Percentiles rank a stretch among this genome's conserved stretches.
phyloP scores from a whole-genome alignment of 1,140 invertebrate genomes.

The Acromyrmex charruanus region DNA sequence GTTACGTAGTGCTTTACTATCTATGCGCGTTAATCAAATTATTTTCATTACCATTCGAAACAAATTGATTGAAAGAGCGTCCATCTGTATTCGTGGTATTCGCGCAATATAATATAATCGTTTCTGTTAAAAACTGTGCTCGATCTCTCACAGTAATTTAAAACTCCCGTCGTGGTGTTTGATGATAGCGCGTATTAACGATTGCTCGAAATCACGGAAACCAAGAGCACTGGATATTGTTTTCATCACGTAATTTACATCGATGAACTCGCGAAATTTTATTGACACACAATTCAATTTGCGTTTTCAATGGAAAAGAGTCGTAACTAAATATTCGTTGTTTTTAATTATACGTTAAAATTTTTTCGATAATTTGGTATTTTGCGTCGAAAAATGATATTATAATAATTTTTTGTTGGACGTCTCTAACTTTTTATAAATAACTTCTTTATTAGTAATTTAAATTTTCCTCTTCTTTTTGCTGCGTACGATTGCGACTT shows the following conservation, averaged over 20 bases:
- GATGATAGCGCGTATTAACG: conserved; percentile 21
- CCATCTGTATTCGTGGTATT: neutral
- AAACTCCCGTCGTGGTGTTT: neutral
- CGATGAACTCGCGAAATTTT: neutral
- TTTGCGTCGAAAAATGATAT: neutral
- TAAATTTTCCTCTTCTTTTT: neutral
- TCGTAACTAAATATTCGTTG: neutral
- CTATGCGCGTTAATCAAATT: conserved; percentile 49
- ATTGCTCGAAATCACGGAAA: conserved; percentile 10
- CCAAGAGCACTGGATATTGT: neutral
- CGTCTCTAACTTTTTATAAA: neutral
- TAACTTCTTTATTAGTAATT: conserved; percentile 1
- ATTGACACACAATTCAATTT: conserved; percentile 14
- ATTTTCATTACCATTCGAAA: conserved; percentile 52
- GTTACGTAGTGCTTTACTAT: conserved; percentile 37
- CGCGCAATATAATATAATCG: conserved; percentile 3
- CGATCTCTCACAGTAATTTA: conserved; percentile 18
- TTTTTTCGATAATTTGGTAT: neutral
- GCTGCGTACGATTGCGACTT: neutral
- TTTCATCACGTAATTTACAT: conserved; percentile 11
- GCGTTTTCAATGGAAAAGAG: neutral
- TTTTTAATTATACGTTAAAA: conserved; percentile 13
- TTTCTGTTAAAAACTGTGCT: neutral
- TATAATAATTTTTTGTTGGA: neutral
- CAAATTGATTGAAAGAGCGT: conserved; percentile 44